Evolutionary conservation across 2,113 vertebrate species (phyloP).

Genomic region (Brachypteracias leptosomus): DNA sequence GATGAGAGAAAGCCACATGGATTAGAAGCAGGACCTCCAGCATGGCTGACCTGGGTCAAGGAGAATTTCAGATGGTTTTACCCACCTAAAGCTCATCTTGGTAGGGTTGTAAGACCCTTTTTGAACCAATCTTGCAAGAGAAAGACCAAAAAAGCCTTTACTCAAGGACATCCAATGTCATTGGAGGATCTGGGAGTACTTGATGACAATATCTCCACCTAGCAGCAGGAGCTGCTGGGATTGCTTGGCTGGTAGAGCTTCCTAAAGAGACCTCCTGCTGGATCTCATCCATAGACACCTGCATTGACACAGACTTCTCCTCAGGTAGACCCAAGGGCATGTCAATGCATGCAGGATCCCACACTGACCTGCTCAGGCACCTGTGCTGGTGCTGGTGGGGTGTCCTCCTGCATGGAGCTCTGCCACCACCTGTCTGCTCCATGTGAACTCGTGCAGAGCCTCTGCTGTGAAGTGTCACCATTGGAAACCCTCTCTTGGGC

Average conservation of each 20-base stretch:
- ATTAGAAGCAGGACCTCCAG: not conserved
- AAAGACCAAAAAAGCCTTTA: not conserved
- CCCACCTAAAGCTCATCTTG: not conserved
- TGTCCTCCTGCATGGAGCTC: not conserved
- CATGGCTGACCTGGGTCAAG: not conserved
- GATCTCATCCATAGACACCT: not conserved
- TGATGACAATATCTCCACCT: not conserved
- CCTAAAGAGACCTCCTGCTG: not conserved
- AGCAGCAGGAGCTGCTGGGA: not conserved
- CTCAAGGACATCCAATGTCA: not conserved
- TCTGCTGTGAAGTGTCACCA: not conserved
- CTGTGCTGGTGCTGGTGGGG: not conserved
- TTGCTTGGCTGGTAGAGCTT: not conserved
- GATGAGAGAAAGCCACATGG: not conserved
- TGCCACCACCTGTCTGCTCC: not conserved
- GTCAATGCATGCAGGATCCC: not conserved
- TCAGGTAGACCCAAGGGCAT: not conserved
- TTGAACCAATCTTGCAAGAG: not conserved
- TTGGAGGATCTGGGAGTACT: not conserved
- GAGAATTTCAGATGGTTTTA: not conserved
- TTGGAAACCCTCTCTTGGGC: not conserved
- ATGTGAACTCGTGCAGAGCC: not conserved
- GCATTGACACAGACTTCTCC: not conserved
- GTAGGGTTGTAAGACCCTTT: not conserved
- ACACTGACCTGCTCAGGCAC: not conserved